phyloP scores from a whole-genome alignment of 2,888 invertebrate species.

The Rhodophaea formosa region DNA sequence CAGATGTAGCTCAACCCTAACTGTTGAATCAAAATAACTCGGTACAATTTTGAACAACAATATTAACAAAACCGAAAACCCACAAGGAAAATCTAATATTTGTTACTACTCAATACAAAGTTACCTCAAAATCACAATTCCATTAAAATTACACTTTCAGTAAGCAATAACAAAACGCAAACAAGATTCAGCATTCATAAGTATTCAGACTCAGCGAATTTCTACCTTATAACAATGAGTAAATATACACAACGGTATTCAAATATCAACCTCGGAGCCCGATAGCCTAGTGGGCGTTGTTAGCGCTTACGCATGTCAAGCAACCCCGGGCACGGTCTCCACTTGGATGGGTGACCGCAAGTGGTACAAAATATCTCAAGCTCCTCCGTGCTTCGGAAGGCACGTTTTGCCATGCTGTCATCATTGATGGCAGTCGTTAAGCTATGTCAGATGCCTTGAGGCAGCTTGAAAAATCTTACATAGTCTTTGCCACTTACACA shows the following conservation, averaged over 20 bases:
- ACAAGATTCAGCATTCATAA: conserved; percentile 12
- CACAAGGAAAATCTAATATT: neutral
- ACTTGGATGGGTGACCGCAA: too few relatives aligned
- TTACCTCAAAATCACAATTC: conserved; percentile 12
- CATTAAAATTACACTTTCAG: conserved; percentile 9
- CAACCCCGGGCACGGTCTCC: too few relatives aligned
- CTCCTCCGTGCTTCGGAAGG: too few relatives aligned
- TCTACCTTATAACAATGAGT: conserved; percentile 4
- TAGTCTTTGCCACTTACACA: too few relatives aligned
- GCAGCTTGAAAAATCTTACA: too few relatives aligned
- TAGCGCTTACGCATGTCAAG: too few relatives aligned
- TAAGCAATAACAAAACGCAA: conserved; percentile 9
- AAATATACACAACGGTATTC: neutral
- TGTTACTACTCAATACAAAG: conserved; percentile 1
- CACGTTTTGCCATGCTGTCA: too few relatives aligned
- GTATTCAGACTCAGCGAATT: conserved; percentile 9
- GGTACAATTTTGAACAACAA: neutral
- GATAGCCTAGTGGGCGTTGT: too few relatives aligned
- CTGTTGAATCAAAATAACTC: neutral
- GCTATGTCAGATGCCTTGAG: too few relatives aligned
- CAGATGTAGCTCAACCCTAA: neutral
- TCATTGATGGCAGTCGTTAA: too few relatives aligned
- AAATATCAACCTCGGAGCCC: too few relatives aligned
- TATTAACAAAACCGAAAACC: neutral
- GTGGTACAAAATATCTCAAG: too few relatives aligned